Evolutionary conservation across 2,888 invertebrate species (phyloP).

Genomic region (Caenorhabditis sp.): DNA sequence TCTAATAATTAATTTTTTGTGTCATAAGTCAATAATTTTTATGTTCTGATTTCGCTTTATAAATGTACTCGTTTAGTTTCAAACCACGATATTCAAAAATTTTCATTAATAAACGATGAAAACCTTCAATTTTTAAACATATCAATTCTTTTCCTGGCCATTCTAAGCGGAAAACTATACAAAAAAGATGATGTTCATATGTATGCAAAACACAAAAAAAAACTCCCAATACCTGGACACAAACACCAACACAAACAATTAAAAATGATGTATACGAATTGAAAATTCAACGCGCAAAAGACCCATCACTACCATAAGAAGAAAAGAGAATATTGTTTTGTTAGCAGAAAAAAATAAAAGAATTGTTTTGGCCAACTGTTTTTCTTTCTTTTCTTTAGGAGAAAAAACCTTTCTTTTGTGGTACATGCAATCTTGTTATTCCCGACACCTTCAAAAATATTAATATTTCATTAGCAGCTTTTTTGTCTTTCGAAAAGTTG

Average conservation of each 20-base stretch:
- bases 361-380: background rate
- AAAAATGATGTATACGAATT: too few species aligned
- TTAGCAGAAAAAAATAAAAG: background rate
- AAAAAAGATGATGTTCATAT: background rate
- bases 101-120: too few species aligned
- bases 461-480: background rate
- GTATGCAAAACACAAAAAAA: background rate
- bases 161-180: background rate
- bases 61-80: too few species aligned
- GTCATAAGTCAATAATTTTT: too few species aligned
- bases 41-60: too few species aligned
- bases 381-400: background rate
- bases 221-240: background rate
- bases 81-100: too few species aligned
- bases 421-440: slow-evolving; percentile 14
- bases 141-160: background rate
- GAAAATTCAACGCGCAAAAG: too few species aligned
- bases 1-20: too few species aligned
- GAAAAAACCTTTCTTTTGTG: background rate
- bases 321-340: too few species aligned
- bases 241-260: background rate
- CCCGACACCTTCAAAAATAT: slow-evolving; percentile 4
- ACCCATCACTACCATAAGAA: too few species aligned
- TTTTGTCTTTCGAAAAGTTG: background rate
- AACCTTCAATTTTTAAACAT: background rate